Percentiles rank a stretch among this genome's conserved stretches.
phyloP scores from a whole-genome alignment of 2,888 invertebrate genomes.

The Coelogynopora nodosa region DNA sequence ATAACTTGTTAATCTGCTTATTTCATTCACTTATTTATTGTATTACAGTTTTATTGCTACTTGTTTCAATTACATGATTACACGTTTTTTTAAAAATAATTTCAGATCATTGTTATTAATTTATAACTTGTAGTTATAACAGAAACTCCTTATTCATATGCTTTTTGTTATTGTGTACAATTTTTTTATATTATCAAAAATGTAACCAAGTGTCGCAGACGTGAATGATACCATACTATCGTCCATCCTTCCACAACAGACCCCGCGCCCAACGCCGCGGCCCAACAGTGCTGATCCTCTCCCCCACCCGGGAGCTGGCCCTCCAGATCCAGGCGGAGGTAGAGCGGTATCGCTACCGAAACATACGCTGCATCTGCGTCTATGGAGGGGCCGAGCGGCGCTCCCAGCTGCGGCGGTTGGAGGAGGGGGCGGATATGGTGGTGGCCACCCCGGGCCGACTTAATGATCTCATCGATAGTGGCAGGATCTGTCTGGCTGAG shows the following conservation, averaged over 20 bases:
- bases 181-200: too few relatives aligned
- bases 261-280: constrained; percentile 72
- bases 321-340: constrained; percentile 89
- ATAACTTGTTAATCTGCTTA: too few relatives aligned
- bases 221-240: too few relatives aligned
- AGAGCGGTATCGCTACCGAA: constrained; percentile 78
- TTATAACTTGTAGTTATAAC: too few relatives aligned
- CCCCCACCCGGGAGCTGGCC: constrained; percentile 92
- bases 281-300: constrained; percentile 81
- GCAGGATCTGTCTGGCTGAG: constrained; percentile 34
- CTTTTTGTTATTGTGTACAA: too few relatives aligned
- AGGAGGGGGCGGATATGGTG: constrained; percentile 79
- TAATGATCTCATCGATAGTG: constrained; percentile 81
- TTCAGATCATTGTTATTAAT: too few relatives aligned
- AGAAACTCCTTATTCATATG: too few relatives aligned
- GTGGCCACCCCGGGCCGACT: constrained; percentile 94
- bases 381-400: constrained; percentile 72
- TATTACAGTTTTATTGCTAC: too few relatives aligned
- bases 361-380: constrained; percentile 65
- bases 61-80: too few relatives aligned
- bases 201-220: too few relatives aligned
- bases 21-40: too few relatives aligned
- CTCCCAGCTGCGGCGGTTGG: constrained; percentile 74
- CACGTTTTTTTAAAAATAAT: too few relatives aligned
- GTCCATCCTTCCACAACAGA: constrained; percentile 53